phyloP scores from a whole-genome alignment of 1,140 invertebrate species.

The Cydia pomonella region DNA sequence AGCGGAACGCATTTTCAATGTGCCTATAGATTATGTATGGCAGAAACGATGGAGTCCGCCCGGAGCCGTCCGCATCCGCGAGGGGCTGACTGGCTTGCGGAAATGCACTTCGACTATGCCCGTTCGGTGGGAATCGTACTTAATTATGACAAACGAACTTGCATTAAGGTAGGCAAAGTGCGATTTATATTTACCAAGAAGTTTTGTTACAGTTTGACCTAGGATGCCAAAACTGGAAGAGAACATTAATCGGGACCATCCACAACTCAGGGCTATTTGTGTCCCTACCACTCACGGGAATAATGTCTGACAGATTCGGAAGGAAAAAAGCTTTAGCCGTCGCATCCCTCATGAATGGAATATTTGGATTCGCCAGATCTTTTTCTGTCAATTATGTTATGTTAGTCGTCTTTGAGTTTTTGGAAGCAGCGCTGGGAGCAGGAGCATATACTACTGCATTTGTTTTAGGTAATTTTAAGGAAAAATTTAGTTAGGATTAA shows the following conservation, averaged over 20 bases:
- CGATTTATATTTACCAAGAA: not conserved
- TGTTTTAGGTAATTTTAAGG: constrained; percentile 78
- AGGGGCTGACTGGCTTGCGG: no score
- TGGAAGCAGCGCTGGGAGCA: constrained; percentile 83
- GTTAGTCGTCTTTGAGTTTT: constrained; percentile 84
- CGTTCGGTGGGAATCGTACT: no score
- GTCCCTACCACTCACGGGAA: constrained; percentile 84
- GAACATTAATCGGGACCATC: constrained; percentile 85
- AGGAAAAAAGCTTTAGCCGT: constrained; percentile 83
- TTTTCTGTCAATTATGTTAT: constrained; percentile 84
- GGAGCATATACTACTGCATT: constrained; percentile 84
- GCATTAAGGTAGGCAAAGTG: no score
- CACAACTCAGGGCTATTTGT: constrained; percentile 87
- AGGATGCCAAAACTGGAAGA: constrained; percentile 83
- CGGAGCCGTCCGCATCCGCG: no score
- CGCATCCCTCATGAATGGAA: constrained; percentile 80
- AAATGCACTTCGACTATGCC: no score
- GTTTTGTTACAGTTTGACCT: constrained; percentile 66
- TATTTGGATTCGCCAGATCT: constrained; percentile 83
- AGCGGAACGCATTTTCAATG: no score
- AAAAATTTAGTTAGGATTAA: not conserved
- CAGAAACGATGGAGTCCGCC: no score
- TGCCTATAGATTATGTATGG: no score
- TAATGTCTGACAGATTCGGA: constrained; percentile 84
- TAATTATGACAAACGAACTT: no score